These are phyloP conservation scores for Cuculus canorus DNA, from an alignment of 2,797 vertebrate species.

Conservation along the genomic window DNA sequence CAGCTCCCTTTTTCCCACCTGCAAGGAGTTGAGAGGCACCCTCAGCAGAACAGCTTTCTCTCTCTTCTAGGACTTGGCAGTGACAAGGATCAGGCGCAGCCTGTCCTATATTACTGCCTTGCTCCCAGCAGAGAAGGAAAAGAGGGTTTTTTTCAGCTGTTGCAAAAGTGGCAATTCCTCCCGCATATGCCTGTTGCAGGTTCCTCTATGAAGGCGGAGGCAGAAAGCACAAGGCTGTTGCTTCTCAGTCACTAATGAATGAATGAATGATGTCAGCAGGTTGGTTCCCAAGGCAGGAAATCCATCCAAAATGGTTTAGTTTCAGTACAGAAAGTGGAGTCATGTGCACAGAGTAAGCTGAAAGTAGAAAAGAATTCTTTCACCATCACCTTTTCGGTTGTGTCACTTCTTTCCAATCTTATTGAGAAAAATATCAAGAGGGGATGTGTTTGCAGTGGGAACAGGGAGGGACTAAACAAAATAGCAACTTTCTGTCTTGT, in stretches of 20 bases:
- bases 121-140: neutral
- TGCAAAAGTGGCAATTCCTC: neutral
- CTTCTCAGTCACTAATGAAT: neutral
- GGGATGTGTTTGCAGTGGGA: no score
- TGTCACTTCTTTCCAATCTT: neutral
- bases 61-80: neutral
- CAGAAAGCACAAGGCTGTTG: neutral
- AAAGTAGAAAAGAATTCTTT: neutral
- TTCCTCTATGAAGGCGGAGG: neutral
- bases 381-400: neutral
- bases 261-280: conserved; percentile 43
- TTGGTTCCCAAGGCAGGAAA: conserved; percentile 41
- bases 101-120: neutral
- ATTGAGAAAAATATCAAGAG: neutral
- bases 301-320: neutral
- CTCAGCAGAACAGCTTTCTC: neutral
- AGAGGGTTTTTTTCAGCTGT: neutral
- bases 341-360: neutral
- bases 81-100: neutral
- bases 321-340: neutral
- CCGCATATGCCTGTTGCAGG: neutral
- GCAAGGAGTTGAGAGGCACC: neutral
- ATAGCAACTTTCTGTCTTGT: neutral
- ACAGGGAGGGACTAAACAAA: neutral
- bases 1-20: neutral